Evolutionary conservation across 2,888 invertebrate species (phyloP).

Genomic region (Onchidella celtica): DNA sequence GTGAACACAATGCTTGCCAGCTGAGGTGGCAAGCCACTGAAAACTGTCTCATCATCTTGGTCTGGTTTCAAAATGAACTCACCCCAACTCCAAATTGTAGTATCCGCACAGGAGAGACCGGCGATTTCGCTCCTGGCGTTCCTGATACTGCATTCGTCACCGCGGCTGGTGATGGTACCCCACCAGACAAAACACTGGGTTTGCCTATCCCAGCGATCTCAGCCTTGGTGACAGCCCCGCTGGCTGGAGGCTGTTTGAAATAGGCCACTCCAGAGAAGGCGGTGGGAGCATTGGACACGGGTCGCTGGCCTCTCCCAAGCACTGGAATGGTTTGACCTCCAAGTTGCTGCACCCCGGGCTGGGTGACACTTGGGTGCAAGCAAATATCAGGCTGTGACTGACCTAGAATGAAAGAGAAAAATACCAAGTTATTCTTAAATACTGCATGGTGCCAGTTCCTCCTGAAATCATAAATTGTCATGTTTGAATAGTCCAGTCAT

Average conservation of each 20-base stretch:
- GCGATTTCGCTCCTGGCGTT: neutral
- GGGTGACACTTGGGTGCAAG: neutral
- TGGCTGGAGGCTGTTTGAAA: slow-evolving; percentile 49
- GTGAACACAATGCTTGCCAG: no score
- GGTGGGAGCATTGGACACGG: slow-evolving; percentile 18
- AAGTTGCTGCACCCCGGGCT: no score
- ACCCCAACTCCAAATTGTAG: neutral
- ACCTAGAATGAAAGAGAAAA: no score
- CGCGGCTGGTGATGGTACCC: slow-evolving; percentile 22
- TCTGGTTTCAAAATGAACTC: neutral
- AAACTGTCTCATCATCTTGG: no score
- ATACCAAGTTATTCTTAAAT: neutral
- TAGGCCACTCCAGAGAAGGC: slow-evolving; percentile 49
- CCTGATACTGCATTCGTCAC: neutral
- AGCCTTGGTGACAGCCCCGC: no score
- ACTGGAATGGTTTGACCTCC: no score
- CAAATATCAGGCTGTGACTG: neutral
- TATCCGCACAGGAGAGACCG: neutral
- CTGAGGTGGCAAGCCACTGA: no score
- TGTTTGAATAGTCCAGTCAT: no score
- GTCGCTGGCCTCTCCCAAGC: neutral
- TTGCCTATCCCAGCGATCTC: neutral
- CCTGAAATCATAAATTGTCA: no score
- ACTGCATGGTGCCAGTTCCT: no score
- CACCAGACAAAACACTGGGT: neutral